Base-by-base conservation (phyloP, 2,797 vertebrate species). In the Molossus alvarezi region DNA sequence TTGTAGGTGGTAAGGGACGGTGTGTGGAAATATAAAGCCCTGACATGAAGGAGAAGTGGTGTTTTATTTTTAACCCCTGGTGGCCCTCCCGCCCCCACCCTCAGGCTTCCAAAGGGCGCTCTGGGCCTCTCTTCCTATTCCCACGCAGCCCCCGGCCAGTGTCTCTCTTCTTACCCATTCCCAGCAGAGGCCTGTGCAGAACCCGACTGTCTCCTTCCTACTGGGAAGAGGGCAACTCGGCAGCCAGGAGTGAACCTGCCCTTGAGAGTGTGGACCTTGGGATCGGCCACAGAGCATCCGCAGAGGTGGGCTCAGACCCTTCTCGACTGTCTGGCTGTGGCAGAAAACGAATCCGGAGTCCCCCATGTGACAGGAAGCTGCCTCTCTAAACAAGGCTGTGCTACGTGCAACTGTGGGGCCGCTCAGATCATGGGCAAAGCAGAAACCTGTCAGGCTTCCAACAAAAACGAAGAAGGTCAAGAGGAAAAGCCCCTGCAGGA, bases 361-460 rank as follows among this genome's bases (percentile, higher is more conserved):
- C 15, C 37, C 55, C 89, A 76, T 0, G 0, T 89, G 89, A 87
- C 93, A 91, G 82, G 88, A 97, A 95, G 83, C 62, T 86, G 88
- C 60, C 27, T 86, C 51, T 88, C 83, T 79, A 88, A 95, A 55
- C 79, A 65, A 79, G 75, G 65, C 53, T 79, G 53, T 79, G 79
- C 91, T 87, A 64, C 0, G 0, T 79, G 92, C 88, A 87, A 72
- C 96, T 96, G 82, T 92, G 88, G 72, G 89, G 71, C 86, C 0
- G 3, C 33, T 87, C 4, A 15, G 37, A 64, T 89, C 8, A 0
- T 21, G 51, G 57, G 71, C 75, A 29, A 64, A 89, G 73, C 89
- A 95, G 93, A 88, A 94, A 94, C 51, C 64, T 95, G 21, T 80
- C 81, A 94, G 29, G 62, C 60, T 45, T 67, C 25, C 8, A 86